Evolutionary conservation across 2,113 vertebrate genomes (phyloP).

Genomic region (Rhea pennata): DNA sequence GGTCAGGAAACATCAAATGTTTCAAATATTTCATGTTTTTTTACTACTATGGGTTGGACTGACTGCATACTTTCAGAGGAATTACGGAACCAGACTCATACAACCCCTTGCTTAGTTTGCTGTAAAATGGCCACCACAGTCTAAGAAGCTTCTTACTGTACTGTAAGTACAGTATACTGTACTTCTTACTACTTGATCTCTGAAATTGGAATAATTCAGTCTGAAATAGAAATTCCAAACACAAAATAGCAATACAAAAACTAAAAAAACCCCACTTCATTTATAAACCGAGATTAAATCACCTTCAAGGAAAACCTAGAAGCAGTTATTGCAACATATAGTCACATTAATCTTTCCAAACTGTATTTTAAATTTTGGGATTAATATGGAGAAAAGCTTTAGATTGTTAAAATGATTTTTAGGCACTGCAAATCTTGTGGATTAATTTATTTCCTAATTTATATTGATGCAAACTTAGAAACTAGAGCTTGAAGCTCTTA

Average conservation of each 20-base stretch:
- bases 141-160: not conserved
- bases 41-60: not conserved
- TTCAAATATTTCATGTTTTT: not conserved
- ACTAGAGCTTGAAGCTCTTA: not conserved
- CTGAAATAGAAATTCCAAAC: not conserved
- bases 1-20: not conserved
- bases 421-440: not conserved
- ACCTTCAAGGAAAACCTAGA: not conserved
- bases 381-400: not conserved
- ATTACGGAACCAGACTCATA: not conserved
- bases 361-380: not conserved
- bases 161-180: not conserved
- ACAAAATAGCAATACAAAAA: not conserved
- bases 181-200: accelerated
- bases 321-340: not conserved
- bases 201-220: not conserved
- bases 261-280: not conserved
- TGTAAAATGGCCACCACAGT: not conserved
- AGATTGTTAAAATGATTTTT: not conserved
- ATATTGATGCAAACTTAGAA: not conserved
- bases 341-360: not conserved
- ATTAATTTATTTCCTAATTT: not conserved
- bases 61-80: not conserved
- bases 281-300: not conserved
- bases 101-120: not conserved